Base-by-base conservation (phyloP, 1,140 invertebrate species). In the Triops longicaudatus region DNA sequence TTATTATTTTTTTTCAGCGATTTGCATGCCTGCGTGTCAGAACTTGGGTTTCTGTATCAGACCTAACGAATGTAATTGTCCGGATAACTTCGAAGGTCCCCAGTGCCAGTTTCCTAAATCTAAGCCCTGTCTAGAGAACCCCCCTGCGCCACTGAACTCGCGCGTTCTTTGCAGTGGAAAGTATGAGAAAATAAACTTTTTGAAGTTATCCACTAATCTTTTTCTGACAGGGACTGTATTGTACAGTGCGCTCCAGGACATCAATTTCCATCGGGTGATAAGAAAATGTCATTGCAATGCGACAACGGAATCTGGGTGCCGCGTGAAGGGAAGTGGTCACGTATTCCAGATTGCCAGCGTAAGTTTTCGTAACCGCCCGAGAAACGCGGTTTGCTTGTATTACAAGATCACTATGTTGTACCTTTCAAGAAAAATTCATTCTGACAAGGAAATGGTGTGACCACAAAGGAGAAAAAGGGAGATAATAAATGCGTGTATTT, bases 11-110 rank as follows among this genome's bases (percentile, higher is more conserved):
- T 37, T 82, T 85, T 73, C 79, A 93, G 92, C 91, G 5, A 85
- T 88, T 79, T 96, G 93, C 82, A 81, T 88, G 17, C 89, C 90
- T 0, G 83, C 86, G 1, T 96, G 93, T 82, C 85, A 90, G 81
- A 94, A 96, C 83, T 90, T 88, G 73, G 93, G 93, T 0, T 90
- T 91, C 17, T 95, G 93, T 81, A 81, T 90, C 0, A 85, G 85
- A 1, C 90, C 90, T 0, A 89, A 91, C 82, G 83, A 87, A 1
- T 94, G 93, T 80, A 82, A 89, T 11, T 96, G 93, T 80, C 85
- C 89, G 0, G 86, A 89, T 26, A 89, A 90, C 80, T 94, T 88
- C 82, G 87, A 87, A 28, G 93, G 93, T 22, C 87, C 88, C 1
- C 86, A 89, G 73, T 96, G 93, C 81, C 90, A 95, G 82, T 89